Conservation (phyloP, 1,140 invertebrate genomes). For the Bradysia coprophila region DNA sequence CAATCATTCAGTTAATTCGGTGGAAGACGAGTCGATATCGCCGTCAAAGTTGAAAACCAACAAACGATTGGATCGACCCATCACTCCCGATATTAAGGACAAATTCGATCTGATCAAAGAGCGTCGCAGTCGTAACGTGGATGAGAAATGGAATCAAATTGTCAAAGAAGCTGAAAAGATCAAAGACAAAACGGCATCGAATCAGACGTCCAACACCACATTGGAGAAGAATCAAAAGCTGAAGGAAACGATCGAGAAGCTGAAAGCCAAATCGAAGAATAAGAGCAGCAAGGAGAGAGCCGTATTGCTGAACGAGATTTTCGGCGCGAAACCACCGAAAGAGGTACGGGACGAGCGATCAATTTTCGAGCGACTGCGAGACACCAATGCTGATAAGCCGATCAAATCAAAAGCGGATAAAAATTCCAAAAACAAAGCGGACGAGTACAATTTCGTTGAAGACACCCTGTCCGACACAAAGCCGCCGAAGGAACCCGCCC, state of each 20-base stretch:
- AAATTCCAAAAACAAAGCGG: conserved; percentile 5
- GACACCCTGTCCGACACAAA: not conserved
- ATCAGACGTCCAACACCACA: not conserved
- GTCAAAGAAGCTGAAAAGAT: conserved; percentile 7
- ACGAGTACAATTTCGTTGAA: conserved; percentile 15
- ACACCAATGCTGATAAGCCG: conserved; percentile 1
- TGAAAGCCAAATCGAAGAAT: conserved; percentile 41
- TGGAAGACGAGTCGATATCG: conserved; percentile 8
- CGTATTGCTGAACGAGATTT: not conserved
- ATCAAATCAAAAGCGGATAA: conserved; percentile 14
- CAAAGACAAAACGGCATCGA: conserved; percentile 1
- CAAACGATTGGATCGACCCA: conserved; percentile 2
- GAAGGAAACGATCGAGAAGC: conserved; percentile 38
- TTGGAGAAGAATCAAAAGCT: conserved; percentile 36
- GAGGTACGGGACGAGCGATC: conserved; percentile 1
- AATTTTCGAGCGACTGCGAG: conserved; percentile 8
- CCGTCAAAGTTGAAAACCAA: conserved; percentile 9
- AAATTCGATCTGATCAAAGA: conserved; percentile 46
- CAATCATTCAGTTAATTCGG: conserved; percentile 5
- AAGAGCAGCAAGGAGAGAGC: conserved; percentile 25
- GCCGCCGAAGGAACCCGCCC: not conserved
- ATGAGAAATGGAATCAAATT: conserved; percentile 10
- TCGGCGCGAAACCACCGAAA: conserved; percentile 1
- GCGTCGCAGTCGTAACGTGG: conserved; percentile 28
- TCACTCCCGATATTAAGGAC: conserved; percentile 24